Conservation (phyloP, 2,888 invertebrate genomes). For the Tetramorium bicarinatum region DNA sequence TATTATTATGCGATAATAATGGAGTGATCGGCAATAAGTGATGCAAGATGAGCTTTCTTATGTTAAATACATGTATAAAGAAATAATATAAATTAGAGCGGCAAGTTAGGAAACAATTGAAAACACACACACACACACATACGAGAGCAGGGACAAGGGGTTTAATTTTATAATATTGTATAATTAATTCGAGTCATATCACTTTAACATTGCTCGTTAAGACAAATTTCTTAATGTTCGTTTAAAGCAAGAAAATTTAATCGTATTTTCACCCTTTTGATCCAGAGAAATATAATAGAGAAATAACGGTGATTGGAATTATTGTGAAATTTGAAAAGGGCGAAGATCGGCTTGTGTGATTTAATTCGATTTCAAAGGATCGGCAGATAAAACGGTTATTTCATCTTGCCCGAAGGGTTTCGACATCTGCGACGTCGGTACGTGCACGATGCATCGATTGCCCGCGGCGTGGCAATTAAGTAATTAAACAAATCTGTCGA, state of each 20-base stretch:
- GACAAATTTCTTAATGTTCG: not conserved
- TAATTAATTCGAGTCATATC: not conserved
- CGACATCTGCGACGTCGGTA: conserved; percentile 72
- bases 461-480: conserved; percentile 86
- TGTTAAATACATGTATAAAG: not conserved
- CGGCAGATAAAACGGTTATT: conserved; percentile 72
- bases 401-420: conserved; percentile 72
- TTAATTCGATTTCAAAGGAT: conserved; percentile 71
- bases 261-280: not conserved
- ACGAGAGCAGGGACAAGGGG: too few species aligned
- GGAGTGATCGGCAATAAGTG: not conserved
- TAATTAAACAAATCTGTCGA: conserved; percentile 85
- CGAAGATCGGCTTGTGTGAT: conserved; percentile 48
- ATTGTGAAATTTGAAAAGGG: conserved; percentile 24
- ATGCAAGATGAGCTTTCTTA: not conserved
- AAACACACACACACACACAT: too few species aligned
- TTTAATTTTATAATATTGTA: too few species aligned
- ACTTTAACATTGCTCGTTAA: not conserved
- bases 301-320: not conserved
- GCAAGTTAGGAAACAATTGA: not conserved
- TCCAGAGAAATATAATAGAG: not conserved
- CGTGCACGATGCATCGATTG: conserved; percentile 67
- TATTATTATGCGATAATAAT: conserved; percentile 36
- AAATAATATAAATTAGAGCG: not conserved
- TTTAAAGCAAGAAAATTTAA: not conserved